Percentiles rank a stretch among this genome's conserved stretches.
Evolutionary conservation across 2,797 vertebrate genomes (phyloP).

Genomic region (Coendou prehensilis): DNA sequence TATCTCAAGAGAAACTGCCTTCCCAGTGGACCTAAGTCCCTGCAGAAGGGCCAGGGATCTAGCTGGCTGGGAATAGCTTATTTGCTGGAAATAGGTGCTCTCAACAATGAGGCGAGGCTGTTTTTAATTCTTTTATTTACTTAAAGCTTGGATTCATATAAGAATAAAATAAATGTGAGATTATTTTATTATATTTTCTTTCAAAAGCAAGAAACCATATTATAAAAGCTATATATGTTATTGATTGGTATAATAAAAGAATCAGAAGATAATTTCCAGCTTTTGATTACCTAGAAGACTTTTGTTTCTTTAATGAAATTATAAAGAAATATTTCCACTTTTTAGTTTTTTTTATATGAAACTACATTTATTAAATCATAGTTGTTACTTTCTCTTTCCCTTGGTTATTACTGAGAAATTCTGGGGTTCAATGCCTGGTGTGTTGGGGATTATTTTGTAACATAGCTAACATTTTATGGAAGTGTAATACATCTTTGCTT

Average conservation of each 20-base stretch:
- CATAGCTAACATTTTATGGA: constrained; percentile 63
- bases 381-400: constrained; percentile 52
- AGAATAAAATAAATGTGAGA: constrained; percentile 54
- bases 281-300: constrained; percentile 68
- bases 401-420: constrained; percentile 69
- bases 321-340: constrained; percentile 60
- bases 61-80: background rate
- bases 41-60: background rate
- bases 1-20: background rate
- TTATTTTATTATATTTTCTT: constrained; percentile 64
- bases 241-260: constrained; percentile 73
- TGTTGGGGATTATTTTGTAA: constrained; percentile 56
- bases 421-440: background rate
- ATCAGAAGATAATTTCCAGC: constrained; percentile 72
- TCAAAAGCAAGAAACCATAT: constrained; percentile 62
- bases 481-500: constrained; percentile 49
- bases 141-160: constrained; percentile 48
- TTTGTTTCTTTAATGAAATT: constrained; percentile 75
- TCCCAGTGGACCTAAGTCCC: background rate
- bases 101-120: background rate
- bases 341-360: constrained; percentile 73
- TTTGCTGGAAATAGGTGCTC: background rate
- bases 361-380: constrained; percentile 75
- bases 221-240: constrained; percentile 66
- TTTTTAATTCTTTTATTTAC: background rate